Evolutionary conservation across 1,140 invertebrate genomes (phyloP).

Genomic region (Triops cancriformis): DNA sequence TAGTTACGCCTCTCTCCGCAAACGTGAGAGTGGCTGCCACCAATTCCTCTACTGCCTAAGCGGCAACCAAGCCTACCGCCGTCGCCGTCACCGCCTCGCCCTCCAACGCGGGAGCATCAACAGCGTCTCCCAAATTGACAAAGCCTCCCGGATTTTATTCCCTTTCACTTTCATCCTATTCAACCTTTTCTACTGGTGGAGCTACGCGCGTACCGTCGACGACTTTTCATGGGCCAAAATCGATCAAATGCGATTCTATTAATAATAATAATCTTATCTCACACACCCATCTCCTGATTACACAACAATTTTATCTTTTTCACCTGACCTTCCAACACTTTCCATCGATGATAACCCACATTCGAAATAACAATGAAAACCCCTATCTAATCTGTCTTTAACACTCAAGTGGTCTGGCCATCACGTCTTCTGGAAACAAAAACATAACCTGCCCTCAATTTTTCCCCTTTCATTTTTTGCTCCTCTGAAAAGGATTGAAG

Average conservation of each 20-base stretch:
- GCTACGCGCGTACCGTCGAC: conserved; percentile 48
- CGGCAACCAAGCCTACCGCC: not conserved
- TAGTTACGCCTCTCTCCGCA: not conserved
- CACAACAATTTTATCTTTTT: not conserved
- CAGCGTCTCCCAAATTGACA: conserved; percentile 70
- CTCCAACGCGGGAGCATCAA: conserved; percentile 42
- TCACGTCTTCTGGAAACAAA: not conserved
- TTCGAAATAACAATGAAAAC: not conserved
- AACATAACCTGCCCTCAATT: not conserved
- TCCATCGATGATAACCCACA: not conserved
- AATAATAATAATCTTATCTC: not conserved
- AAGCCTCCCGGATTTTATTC: conserved; percentile 62
- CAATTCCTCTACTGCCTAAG: not conserved
- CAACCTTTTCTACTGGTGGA: conserved; percentile 71
- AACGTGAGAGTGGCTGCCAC: not conserved
- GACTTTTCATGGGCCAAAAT: not conserved
- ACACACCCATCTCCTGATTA: not conserved
- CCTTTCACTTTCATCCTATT: conserved; percentile 64
- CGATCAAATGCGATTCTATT: not conserved
- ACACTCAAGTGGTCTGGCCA: not conserved
- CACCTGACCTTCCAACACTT: no score
- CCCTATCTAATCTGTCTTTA: not conserved
- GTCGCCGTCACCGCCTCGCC: conserved; percentile 20
- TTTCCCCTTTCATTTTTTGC: not conserved
- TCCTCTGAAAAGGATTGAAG: no score